Conservation (phyloP, 2,888 invertebrate species). For the Imbricaverruca yamaguchii region DNA sequence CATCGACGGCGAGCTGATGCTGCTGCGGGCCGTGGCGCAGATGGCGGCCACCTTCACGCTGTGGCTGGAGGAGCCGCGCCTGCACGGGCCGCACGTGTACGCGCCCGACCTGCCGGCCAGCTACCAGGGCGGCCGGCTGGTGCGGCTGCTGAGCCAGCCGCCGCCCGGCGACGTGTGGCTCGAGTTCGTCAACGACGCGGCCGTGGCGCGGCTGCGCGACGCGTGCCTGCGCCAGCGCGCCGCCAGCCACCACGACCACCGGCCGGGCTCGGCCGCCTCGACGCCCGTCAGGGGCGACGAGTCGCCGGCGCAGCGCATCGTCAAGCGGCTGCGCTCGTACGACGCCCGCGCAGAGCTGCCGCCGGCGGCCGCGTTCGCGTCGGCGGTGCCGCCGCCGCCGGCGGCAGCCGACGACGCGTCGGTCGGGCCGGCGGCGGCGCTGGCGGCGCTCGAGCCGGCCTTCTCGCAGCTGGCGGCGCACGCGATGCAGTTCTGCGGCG, state of each 20-base stretch:
- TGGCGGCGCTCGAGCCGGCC: background rate
- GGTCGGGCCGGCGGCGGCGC: background rate
- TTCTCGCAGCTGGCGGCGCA: background rate
- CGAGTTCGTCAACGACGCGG: background rate
- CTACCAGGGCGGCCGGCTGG: conserved; percentile 58
- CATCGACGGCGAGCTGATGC: conserved; percentile 19
- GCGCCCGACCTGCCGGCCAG: conserved; percentile 62
- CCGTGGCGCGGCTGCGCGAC: background rate
- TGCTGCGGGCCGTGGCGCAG: conserved; percentile 20
- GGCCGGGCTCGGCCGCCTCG: too few species aligned
- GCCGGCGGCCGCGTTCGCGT: conserved; percentile 43
- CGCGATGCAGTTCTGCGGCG: conserved; percentile 29
- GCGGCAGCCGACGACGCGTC: background rate
- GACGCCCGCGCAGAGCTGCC: conserved; percentile 56
- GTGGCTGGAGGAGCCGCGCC: conserved; percentile 70
- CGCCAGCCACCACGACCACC: conserved; percentile 8
- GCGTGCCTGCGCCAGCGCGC: background rate
- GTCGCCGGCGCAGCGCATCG: background rate
- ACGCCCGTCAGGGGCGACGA: background rate
- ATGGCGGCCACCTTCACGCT: conserved; percentile 57
- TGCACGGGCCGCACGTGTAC: conserved; percentile 59
- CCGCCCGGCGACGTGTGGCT: conserved; percentile 8
- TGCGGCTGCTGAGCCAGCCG: conserved; percentile 47
- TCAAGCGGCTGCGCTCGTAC: conserved; percentile 49
- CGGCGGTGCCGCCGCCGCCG: conserved; percentile 41